Conservation (phyloP, 2,113 vertebrate species). For the Nycticryphes semicollaris region DNA sequence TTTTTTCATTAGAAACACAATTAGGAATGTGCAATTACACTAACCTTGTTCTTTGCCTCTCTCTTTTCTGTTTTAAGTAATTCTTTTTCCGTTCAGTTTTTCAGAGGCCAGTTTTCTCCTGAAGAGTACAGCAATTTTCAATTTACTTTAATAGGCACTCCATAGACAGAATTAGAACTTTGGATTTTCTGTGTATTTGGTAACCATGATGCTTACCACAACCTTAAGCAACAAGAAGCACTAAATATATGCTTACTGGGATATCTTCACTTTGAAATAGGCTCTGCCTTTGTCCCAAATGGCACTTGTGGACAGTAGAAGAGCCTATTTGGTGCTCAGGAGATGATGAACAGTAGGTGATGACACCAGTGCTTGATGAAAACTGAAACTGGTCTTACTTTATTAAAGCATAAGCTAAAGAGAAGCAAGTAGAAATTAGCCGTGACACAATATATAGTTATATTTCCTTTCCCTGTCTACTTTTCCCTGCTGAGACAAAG, state of each 20-base stretch:
- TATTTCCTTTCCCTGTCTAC: background rate
- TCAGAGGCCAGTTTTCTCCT: background rate
- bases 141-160: background rate
- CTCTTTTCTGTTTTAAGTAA: background rate
- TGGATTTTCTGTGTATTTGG: background rate
- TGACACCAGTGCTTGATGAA: background rate
- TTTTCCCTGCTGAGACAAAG: background rate
- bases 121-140: background rate
- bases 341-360: background rate
- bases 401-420: background rate
- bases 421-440: background rate
- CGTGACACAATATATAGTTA: background rate
- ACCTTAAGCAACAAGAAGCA: background rate
- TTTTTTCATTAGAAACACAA: background rate
- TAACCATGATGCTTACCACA: background rate
- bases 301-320: background rate
- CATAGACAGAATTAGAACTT: background rate
- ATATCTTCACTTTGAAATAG: conserved; percentile 10
- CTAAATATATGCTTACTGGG: background rate
- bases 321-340: background rate
- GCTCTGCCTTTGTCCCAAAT: background rate
- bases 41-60: background rate
- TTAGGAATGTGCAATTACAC: background rate
- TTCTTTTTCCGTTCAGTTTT: background rate
- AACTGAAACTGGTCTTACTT: background rate